Evolutionary conservation across 2,888 invertebrate genomes (phyloP).

Genomic region (Ganaspis brasiliensis): DNA sequence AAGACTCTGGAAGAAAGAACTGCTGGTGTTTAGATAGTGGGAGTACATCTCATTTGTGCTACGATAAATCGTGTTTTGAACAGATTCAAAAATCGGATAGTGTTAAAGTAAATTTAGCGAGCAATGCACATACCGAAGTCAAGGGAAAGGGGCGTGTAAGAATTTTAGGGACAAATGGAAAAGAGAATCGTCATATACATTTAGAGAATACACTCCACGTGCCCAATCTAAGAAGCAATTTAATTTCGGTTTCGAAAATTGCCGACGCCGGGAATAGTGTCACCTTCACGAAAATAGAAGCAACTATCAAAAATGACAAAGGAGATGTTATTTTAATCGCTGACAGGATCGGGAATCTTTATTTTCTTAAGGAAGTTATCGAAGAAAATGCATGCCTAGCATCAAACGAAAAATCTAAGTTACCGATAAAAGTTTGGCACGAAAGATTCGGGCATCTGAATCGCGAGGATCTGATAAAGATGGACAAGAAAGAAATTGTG

Average conservation of each 20-base stretch:
- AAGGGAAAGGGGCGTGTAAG: constrained; percentile 5
- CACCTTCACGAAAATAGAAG: not conserved
- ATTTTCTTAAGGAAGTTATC: too few relatives aligned
- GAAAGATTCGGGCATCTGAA: too few relatives aligned
- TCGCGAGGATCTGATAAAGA: too few relatives aligned
- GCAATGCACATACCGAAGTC: constrained; percentile 5
- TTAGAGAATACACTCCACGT: not conserved
- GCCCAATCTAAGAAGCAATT: not conserved
- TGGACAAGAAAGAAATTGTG: too few relatives aligned
- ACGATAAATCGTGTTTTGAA: not conserved
- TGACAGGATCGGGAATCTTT: too few relatives aligned
- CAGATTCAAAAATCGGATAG: not conserved
- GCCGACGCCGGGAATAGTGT: not conserved
- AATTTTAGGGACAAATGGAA: constrained; percentile 36
- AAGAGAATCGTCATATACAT: not conserved
- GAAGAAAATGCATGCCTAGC: too few relatives aligned
- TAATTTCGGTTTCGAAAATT: not conserved
- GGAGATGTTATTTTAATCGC: not conserved
- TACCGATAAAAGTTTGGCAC: too few relatives aligned
- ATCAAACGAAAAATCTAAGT: too few relatives aligned
- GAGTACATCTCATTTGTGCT: not conserved
- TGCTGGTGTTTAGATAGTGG: not conserved
- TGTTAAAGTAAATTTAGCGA: constrained; percentile 9
- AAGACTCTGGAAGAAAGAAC: not conserved
- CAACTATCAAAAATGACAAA: not conserved